These are phyloP conservation scores for Papilio aristodemus DNA, from an alignment of 1,140 invertebrate species.

Conservation along the genomic window DNA sequence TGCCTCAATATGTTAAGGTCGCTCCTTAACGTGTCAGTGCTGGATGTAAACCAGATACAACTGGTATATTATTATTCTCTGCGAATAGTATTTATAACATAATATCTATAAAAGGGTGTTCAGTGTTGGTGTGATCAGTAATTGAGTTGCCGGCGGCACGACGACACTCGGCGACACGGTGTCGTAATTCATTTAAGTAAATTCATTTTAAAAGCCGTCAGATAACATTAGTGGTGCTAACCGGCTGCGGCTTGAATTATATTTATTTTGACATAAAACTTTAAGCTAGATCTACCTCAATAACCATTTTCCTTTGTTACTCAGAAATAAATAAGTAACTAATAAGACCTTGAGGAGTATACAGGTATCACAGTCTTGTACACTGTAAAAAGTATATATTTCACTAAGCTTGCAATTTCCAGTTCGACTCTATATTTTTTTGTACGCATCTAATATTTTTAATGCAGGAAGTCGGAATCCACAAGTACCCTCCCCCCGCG, in stretches of 20 bases:
- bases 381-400: too few species aligned
- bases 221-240: slow-evolving; percentile 7
- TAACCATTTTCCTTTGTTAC: too few species aligned
- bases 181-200: slow-evolving; percentile 1
- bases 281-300: too few species aligned
- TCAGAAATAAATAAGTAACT: too few species aligned
- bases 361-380: too few species aligned
- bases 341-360: too few species aligned
- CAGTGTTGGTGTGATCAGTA: background rate
- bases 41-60: too few species aligned
- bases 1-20: too few species aligned
- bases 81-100: background rate
- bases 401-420: too few species aligned
- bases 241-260: background rate
- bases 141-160: background rate
- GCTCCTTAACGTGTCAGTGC: too few species aligned
- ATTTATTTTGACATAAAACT: background rate
- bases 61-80: too few species aligned
- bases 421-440: too few species aligned
- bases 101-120: background rate
- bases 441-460: slow-evolving; percentile 12
- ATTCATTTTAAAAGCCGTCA: slow-evolving; percentile 18
- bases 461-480: slow-evolving; percentile 18
- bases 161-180: background rate
- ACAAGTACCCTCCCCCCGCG: background rate